A percentile compares a stretch with the other conserved stretches of the same genome.
Conservation (phyloP, 1,140 invertebrate species). For the Drosophila triauraria region DNA sequence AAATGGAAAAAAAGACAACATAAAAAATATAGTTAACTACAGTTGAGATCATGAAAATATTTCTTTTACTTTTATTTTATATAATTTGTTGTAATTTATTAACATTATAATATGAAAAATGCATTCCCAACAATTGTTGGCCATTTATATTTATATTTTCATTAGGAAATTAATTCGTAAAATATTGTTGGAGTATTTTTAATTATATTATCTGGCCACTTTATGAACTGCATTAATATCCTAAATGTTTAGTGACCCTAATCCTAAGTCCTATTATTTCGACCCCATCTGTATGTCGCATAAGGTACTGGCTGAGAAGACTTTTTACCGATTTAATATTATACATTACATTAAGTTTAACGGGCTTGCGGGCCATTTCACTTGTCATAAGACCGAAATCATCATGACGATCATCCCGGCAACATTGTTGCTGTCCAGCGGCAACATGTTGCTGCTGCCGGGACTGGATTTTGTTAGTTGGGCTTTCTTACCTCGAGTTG, state of each 20-base stretch:
- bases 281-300: not conserved
- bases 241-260: not conserved
- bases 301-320: not conserved
- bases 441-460: constrained; percentile 42
- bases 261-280: not conserved
- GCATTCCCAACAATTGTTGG: not conserved
- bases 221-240: no score
- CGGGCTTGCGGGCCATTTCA: constrained; percentile 49
- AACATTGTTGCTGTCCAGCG: constrained; percentile 51
- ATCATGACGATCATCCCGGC: constrained; percentile 11
- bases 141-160: no score
- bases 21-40: not conserved
- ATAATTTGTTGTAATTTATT: rapidly evolving
- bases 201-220: no score
- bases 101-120: not conserved
- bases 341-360: constrained; percentile 66
- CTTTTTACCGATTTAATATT: constrained; percentile 51
- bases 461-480: constrained; percentile 23
- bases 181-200: no score
- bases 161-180: no score
- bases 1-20: constrained; percentile 9
- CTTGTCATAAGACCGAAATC: constrained; percentile 55
- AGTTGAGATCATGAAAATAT: not conserved
- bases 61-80: no score
- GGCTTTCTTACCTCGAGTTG: constrained; percentile 22